phyloP scores from a whole-genome alignment of 92 coral and sea anemone species.

The Porites cylindrica region DNA sequence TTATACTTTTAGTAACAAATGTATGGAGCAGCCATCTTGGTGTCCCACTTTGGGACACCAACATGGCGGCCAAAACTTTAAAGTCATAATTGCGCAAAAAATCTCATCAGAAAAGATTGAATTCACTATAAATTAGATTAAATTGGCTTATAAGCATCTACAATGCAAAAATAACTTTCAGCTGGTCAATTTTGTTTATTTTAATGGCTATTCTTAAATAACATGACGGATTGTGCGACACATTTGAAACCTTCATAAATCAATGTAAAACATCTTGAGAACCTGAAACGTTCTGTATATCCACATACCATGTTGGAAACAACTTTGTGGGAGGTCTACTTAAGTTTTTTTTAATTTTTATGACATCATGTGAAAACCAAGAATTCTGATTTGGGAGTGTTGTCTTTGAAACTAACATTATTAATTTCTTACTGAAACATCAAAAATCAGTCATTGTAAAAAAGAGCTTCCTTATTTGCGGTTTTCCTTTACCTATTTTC shows the following conservation, averaged over 20 bases:
- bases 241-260: slow-evolving; percentile 27
- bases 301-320: slow-evolving; percentile 52
- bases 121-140: slow-evolving; percentile 32
- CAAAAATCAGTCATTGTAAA: slow-evolving; percentile 1
- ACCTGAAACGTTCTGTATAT: slow-evolving; percentile 10
- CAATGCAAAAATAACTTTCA: slow-evolving; percentile 22
- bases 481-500: slow-evolving; percentile 6
- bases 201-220: slow-evolving; percentile 20
- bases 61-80: slow-evolving; percentile 3
- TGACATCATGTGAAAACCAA: slow-evolving; percentile 42
- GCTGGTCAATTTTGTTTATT: slow-evolving; percentile 11
- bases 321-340: slow-evolving; percentile 40
- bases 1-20: slow-evolving; percentile 20
- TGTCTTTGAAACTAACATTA: slow-evolving; percentile 9
- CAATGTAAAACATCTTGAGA: slow-evolving; percentile 20
- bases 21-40: slow-evolving; percentile 30
- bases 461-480: slow-evolving; percentile 8
- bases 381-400: slow-evolving; percentile 29
- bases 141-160: slow-evolving; percentile 34
- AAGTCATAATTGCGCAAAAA: slow-evolving; percentile 29
- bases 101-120: slow-evolving; percentile 15
- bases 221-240: slow-evolving; percentile 15
- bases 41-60: slow-evolving; percentile 7
- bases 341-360: slow-evolving; percentile 34
- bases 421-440: not conserved